Base-by-base conservation (phyloP, 2,113 vertebrate genomes). In the Thalassoma bifasciatum region DNA sequence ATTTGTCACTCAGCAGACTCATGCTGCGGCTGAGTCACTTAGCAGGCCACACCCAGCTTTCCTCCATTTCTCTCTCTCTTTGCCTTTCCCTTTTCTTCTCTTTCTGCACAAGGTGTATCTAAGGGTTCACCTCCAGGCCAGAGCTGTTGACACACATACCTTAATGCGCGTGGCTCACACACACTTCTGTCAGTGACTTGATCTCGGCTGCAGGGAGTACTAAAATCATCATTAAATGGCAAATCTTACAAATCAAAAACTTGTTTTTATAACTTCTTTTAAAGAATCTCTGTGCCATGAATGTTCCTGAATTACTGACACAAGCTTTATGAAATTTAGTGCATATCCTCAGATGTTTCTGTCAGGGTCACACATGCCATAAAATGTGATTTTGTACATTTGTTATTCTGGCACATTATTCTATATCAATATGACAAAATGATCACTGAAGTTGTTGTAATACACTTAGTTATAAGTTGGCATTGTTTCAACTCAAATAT, bases 1-100 rank as follows among this genome's bases (percentile, higher is more conserved):
- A 90, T 91, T 92, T 90, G 83, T 93, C 91, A 94, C 85, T 92
- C 90, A 91, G 79, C 86, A 84, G 76, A 81, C 72, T 77, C 78
- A 10, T 26, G 76, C 73, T 87, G 74, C 49, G 81, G 73, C 83
- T 84, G 76, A 89, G 83, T 92, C 86, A 92, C 85, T 91, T 74
- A 91, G 77, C 61, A 85, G 79, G 72, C 76, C 90, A 85, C 93
- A 83, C 92, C 90, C 82, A 77, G 76, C 78, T 82, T 81, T 72
- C 51, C 81, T 84, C 79, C 22, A 12, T 57, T 38, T 47, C 37
- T 46, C 52, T 36, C 23, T 46, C 51, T 58, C 85, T 46, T 74
- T 69, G 72, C 85, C 85, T 92, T 90, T 87, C 87, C 74, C 84
- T 90, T 88, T 90, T 86, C 81, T 90, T 85, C 89, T 85, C 79